Conservation (phyloP, 2,113 vertebrate genomes). For the Psophia crepitans region DNA sequence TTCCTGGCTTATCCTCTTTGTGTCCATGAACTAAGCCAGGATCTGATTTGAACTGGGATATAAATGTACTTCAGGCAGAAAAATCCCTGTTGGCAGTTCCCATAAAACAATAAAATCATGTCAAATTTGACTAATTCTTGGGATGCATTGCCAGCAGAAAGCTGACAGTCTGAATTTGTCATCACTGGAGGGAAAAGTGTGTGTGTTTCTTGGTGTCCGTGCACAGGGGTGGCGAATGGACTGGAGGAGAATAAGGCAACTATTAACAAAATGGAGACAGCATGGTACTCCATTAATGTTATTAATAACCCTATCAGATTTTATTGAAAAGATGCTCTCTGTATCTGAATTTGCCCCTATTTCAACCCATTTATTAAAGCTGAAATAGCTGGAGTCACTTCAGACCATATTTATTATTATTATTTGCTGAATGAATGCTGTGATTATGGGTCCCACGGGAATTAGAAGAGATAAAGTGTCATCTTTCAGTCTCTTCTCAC, state of each 20-base stretch:
- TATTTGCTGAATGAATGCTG: constrained; percentile 78
- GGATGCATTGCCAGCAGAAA: constrained; percentile 59
- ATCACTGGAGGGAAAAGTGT: constrained; percentile 40
- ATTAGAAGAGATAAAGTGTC: constrained; percentile 48
- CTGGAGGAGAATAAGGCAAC: constrained; percentile 31
- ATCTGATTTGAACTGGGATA: constrained; percentile 52
- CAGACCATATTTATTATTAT: constrained; percentile 79
- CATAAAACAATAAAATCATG: constrained; percentile 71
- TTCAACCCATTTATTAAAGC: constrained; percentile 81
- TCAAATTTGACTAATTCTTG: constrained; percentile 66
- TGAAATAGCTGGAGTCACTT: constrained; percentile 77
- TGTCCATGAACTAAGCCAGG: constrained; percentile 8
- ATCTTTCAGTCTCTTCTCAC: constrained; percentile 58
- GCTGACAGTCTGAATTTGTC: constrained; percentile 66
- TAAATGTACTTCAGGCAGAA: constrained; percentile 64
- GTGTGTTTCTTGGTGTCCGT: constrained; percentile 40
- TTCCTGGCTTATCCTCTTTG: constrained; percentile 25
- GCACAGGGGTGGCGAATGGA: background rate
- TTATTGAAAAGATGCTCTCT: constrained; percentile 83
- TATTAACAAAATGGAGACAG: constrained; percentile 60
- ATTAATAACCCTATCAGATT: constrained; percentile 82
- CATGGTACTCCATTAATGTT: constrained; percentile 76
- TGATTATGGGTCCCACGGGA: constrained; percentile 59
- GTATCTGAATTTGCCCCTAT: constrained; percentile 78
- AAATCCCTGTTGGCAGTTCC: constrained; percentile 66